These are phyloP conservation scores for Phrynosoma platyrhinos DNA, from an alignment of 2,113 vertebrate species.

Conservation along the genomic window DNA sequence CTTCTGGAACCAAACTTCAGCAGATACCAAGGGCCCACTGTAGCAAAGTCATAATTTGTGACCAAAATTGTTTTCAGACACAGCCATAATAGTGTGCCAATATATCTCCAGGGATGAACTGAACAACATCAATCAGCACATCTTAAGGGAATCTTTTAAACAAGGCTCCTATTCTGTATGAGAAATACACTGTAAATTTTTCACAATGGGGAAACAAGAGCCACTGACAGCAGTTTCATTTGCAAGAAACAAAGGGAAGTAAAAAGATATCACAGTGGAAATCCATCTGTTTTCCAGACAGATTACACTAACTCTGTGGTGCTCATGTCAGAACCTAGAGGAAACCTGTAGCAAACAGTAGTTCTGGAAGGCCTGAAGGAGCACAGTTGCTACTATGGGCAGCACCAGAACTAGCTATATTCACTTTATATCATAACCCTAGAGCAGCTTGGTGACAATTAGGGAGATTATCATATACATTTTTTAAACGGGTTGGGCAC, in stretches of 20 bases:
- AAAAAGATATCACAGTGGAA: background rate
- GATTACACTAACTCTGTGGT: background rate
- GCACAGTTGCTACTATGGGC: constrained; percentile 9
- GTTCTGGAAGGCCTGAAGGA: background rate
- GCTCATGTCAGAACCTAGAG: background rate
- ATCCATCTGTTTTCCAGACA: constrained; percentile 14
- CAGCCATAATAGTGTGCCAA: too few species aligned
- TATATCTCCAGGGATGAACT: background rate
- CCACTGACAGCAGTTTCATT: background rate
- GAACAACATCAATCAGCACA: background rate
- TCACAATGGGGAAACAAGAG: background rate
- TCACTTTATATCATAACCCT: constrained; percentile 44
- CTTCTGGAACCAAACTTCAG: too few species aligned
- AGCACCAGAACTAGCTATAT: constrained; percentile 35
- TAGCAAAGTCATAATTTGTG: background rate
- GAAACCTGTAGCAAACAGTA: constrained; percentile 6
- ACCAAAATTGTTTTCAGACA: background rate
- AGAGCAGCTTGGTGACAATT: constrained; percentile 25
- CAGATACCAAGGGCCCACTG: too few species aligned
- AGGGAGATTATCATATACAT: too few species aligned
- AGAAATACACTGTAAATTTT: background rate
- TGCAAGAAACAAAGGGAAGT: constrained; percentile 1
- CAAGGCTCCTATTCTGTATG: background rate
- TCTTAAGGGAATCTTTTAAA: too few species aligned
- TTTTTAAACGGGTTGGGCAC: too few species aligned